A percentile compares a stretch with the other conserved stretches of the same genome.
Conservation (phyloP, 2,113 vertebrate species). For the Zosterops pallidus region DNA sequence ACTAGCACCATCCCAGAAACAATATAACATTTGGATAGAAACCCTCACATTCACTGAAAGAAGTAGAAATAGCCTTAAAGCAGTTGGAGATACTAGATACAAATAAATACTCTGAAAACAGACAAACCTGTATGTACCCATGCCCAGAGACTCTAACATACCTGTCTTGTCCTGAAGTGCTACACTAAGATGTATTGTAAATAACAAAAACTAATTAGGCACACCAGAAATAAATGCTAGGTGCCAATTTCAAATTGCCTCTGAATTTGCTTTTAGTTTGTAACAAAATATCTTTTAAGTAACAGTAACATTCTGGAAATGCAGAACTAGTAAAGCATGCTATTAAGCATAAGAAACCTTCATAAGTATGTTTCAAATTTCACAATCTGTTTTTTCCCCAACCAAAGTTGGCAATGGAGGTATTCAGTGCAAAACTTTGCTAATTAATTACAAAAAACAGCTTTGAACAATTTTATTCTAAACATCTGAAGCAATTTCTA, state of each 20-base stretch:
- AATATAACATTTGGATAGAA: neutral
- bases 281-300: neutral
- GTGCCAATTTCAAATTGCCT: neutral
- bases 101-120: neutral
- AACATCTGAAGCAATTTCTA: constrained; percentile 50
- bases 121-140: neutral
- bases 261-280: neutral
- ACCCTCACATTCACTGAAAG: neutral
- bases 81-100: neutral
- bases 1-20: neutral
- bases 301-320: neutral
- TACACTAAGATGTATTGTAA: neutral
- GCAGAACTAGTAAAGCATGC: neutral
- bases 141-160: neutral
- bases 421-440: constrained; percentile 38
- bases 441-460: constrained; percentile 62
- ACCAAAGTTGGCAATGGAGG: constrained; percentile 22
- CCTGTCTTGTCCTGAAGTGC: neutral
- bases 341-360: neutral
- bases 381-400: constrained; percentile 28
- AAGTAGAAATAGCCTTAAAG: neutral
- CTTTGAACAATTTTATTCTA: constrained; percentile 38
- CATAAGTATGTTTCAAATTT: neutral
- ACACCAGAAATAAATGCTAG: neutral
- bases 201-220: neutral